These are phyloP conservation scores for Spilogale gracilis DNA, from an alignment of 2,113 vertebrate species.

Conservation along the genomic window DNA sequence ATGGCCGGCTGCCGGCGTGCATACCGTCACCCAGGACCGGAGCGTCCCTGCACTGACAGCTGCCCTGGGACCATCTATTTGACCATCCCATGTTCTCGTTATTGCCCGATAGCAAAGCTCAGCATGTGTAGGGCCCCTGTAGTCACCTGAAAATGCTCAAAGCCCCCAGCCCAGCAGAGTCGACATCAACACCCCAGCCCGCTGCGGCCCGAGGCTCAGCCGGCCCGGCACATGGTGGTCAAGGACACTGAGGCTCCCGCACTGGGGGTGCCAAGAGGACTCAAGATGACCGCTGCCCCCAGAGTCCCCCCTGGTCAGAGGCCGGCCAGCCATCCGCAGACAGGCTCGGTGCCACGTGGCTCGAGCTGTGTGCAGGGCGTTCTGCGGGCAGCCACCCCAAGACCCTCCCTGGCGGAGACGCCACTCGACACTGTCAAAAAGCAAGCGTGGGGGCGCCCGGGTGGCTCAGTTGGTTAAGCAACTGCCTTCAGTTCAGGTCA, in stretches of 20 bases:
- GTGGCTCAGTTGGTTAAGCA: no score
- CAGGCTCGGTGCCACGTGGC: fast-evolving
- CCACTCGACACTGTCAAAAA: fast-evolving
- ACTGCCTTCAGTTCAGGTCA: no score
- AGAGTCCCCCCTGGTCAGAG: not conserved
- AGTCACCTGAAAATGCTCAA: no score
- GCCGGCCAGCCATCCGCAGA: not conserved
- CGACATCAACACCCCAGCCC: fast-evolving
- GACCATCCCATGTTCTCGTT: not conserved
- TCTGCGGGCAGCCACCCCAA: fast-evolving
- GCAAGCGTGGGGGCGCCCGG: no score
- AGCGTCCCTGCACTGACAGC: not conserved
- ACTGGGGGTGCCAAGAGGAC: not conserved
- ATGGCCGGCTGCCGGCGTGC: fast-evolving
- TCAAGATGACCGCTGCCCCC: not conserved
- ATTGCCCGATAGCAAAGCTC: not conserved
- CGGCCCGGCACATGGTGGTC: no score
- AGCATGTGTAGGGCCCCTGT: fast-evolving
- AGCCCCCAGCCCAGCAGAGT: not conserved
- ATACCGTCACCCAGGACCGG: not conserved
- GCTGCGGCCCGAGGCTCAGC: not conserved
- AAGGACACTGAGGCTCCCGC: not conserved
- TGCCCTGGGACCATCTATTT: fast-evolving
- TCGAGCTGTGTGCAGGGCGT: fast-evolving
- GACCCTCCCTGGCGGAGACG: fast-evolving